These are phyloP conservation scores for Champsocephalus gunnari DNA, from an alignment of 2,797 vertebrate species.

Conservation along the genomic window DNA sequence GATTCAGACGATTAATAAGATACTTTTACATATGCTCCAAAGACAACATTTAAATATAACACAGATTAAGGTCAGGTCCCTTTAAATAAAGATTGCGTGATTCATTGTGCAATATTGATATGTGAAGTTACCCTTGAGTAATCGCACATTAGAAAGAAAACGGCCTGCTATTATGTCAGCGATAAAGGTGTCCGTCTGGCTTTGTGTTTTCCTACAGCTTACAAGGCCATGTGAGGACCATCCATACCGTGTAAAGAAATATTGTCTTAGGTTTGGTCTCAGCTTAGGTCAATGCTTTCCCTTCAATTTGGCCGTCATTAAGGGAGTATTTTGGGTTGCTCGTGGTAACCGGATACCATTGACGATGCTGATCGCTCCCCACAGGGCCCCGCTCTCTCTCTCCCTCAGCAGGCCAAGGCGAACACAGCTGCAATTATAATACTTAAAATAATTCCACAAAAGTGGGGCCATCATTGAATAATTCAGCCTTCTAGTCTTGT, in stretches of 20 bases:
- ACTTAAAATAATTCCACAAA: slow-evolving; percentile 96
- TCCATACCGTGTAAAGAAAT: slow-evolving; percentile 84
- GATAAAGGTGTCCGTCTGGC: slow-evolving; percentile 49
- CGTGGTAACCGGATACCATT: slow-evolving; percentile 89
- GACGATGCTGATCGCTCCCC: slow-evolving; percentile 91
- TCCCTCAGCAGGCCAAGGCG: slow-evolving; percentile 78
- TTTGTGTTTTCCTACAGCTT: slow-evolving; percentile 50
- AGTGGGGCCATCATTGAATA: slow-evolving; percentile 93
- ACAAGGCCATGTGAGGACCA: slow-evolving; percentile 81
- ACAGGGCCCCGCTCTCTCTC: slow-evolving; percentile 84
- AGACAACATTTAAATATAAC: not conserved
- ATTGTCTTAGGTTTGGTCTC: slow-evolving; percentile 86
- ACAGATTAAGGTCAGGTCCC: not conserved
- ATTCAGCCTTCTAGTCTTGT: slow-evolving; percentile 90
- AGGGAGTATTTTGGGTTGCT: slow-evolving; percentile 91
- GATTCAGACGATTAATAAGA: not conserved
- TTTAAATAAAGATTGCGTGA: not conserved
- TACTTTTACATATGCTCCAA: not conserved
- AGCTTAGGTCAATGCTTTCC: slow-evolving; percentile 88
- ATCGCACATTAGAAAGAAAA: not conserved
- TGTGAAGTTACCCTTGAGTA: not conserved
- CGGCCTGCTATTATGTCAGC: not conserved
- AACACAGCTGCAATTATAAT: slow-evolving; percentile 91
- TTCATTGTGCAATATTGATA: not conserved
- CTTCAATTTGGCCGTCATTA: slow-evolving; percentile 92